Percentiles rank a stretch among this genome's conserved stretches.
phyloP scores from a whole-genome alignment of 92 coral and sea anemone genomes.

The Galaxea fascicularis region DNA sequence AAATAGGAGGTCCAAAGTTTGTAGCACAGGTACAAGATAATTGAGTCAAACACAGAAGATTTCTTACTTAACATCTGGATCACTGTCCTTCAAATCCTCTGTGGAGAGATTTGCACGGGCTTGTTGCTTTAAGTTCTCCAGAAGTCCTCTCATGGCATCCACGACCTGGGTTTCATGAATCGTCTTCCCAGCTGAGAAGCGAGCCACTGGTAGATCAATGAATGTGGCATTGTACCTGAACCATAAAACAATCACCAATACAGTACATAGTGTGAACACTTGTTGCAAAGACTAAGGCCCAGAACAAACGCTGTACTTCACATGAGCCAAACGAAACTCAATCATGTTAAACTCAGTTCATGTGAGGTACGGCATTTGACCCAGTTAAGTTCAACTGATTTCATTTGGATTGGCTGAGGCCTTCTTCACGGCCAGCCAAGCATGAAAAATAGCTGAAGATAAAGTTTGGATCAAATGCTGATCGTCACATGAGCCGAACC shows the following conservation, averaged over 20 bases:
- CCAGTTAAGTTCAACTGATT: too few relatives aligned
- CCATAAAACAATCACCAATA: not conserved
- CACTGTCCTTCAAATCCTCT: conserved; percentile 91
- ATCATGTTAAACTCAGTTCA: too few relatives aligned
- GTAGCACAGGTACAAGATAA: too few relatives aligned
- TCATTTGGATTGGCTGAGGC: too few relatives aligned
- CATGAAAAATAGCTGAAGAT: too few relatives aligned
- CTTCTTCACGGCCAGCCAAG: too few relatives aligned
- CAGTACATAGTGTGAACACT: not conserved
- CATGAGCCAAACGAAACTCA: too few relatives aligned
- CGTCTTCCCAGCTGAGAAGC: conserved; percentile 84
- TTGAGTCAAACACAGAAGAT: not conserved
- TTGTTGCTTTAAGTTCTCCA: conserved; percentile 90
- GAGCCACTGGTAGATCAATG: conserved; percentile 92
- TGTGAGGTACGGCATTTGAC: too few relatives aligned
- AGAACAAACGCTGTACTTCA: too few relatives aligned
- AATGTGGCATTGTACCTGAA: conserved; percentile 89
- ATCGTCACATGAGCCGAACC: too few relatives aligned
- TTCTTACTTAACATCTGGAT: conserved; percentile 94
- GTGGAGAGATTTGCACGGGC: conserved; percentile 75
- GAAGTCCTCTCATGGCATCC: conserved; percentile 87
- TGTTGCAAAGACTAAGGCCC: not conserved
- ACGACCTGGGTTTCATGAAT: conserved; percentile 98
- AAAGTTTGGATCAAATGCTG: too few relatives aligned
- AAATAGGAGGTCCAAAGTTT: too few relatives aligned